phyloP scores from a whole-genome alignment of 2,797 vertebrate genomes.

The Girardinus metallicus region DNA sequence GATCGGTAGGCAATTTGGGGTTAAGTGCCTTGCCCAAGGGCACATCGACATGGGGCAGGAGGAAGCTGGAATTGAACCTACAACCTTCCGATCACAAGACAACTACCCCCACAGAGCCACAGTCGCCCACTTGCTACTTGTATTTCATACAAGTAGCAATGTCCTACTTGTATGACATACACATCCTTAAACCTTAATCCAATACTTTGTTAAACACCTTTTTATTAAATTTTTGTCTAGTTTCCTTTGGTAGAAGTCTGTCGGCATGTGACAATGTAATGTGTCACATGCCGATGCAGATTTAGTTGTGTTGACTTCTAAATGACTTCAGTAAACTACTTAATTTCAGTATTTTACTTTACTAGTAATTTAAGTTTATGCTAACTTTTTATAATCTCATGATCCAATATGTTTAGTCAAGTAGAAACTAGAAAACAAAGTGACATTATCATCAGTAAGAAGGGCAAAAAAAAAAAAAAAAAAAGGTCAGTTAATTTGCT shows the following conservation, averaged over 20 bases:
- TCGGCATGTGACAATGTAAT: neutral
- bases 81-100: no score
- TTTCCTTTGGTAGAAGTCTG: neutral
- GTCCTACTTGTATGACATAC: neutral
- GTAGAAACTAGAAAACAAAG: neutral
- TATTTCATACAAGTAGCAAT: no score
- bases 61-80: no score
- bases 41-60: no score
- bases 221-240: no score
- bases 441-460: neutral
- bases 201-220: no score
- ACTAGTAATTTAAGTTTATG: neutral
- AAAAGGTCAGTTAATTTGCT: neutral
- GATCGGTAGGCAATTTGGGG: no score
- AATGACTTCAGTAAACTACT: neutral
- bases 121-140: no score
- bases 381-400: neutral
- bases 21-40: no score
- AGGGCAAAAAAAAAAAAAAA: neutral
- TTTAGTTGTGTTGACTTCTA: neutral
- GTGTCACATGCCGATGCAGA: neutral
- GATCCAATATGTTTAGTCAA: neutral
- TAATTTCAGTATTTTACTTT: no score
- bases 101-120: no score
- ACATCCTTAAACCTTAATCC: neutral